These are phyloP conservation scores for Hippopotamus amphibius DNA, from an alignment of 2,113 vertebrate species.

Conservation along the genomic window DNA sequence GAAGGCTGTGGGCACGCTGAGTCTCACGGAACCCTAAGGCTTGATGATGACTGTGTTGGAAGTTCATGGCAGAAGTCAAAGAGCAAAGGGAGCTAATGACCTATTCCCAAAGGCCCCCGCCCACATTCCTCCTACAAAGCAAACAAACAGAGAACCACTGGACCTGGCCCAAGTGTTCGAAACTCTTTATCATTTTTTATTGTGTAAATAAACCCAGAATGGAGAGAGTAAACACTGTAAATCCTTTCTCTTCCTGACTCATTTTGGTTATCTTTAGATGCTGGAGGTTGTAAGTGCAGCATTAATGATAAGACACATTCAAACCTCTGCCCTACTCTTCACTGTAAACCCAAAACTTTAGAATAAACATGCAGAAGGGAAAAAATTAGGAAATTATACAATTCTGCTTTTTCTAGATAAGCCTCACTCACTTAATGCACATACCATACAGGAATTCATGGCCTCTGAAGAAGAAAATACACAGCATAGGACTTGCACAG, in stretches of 20 bases:
- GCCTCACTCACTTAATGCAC: not conserved
- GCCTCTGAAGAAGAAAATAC: not conserved
- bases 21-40: not conserved
- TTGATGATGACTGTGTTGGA: not conserved
- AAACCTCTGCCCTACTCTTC: not conserved
- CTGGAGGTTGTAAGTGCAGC: not conserved
- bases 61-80: constrained; percentile 29
- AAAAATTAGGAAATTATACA: not conserved
- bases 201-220: constrained; percentile 65
- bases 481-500: not conserved
- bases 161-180: not conserved
- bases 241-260: constrained; percentile 10
- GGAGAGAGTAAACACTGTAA: constrained; percentile 10
- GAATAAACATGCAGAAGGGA: not conserved
- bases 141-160: not conserved
- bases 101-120: not conserved
- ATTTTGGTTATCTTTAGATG: not conserved
- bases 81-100: not conserved
- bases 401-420: not conserved
- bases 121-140: not conserved
- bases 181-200: constrained; percentile 31
- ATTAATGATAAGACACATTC: not conserved
- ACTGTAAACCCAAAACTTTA: not conserved
- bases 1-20: not conserved
- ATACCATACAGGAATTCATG: not conserved